Evolutionary conservation across 2,797 vertebrate species (phyloP), one percentile per base, ranked within the genome.

Genomic region (Astyanax mexicanus): DNA sequence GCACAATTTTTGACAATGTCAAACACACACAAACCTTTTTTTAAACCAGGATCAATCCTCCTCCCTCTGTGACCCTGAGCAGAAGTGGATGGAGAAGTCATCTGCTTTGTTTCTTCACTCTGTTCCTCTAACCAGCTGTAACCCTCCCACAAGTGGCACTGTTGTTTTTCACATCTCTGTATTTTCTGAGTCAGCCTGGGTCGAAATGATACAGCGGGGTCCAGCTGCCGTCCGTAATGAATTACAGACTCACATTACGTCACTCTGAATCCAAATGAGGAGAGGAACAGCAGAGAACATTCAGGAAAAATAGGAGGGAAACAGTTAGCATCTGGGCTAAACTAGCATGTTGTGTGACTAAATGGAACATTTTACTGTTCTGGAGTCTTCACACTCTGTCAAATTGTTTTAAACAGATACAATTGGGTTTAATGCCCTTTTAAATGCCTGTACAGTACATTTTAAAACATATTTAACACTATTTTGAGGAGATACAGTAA

Each of bases 121-220:
- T 12, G 40, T 64, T 42, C 21, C 38, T 44, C 4, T 13, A 29
- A 55, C 52, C 52, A 27, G 12, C 52, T 55, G 52, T 55, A 29
- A 55, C 52, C 52, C 52, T 55, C 52, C 52, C 52, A 55, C 52
- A 17, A 23, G 52, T 55, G 25, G 25, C 52, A 55, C 52, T 29
- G 52, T 55, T 55, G 52, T 29, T 55, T 55, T 55, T 55, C 52
- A 55, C 52, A 27, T 55, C 52, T 55, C 52, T 29, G 51, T 54
- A 23, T 54, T 54, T 55, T 55, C 23, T 29, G 52, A 55, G 9
- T 55, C 52, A 55, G 25, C 47, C n/a, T 10, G n/a, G 47, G n/a
- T 23, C 21, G 3, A 25, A 27, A 29, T 25, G 29, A 17, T 21
- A 15, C 37, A 42, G 60, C 60, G 1, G 38, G 12, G 21, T 23